Conservation (phyloP, 2,113 vertebrate species). For the Tursiops truncatus region DNA sequence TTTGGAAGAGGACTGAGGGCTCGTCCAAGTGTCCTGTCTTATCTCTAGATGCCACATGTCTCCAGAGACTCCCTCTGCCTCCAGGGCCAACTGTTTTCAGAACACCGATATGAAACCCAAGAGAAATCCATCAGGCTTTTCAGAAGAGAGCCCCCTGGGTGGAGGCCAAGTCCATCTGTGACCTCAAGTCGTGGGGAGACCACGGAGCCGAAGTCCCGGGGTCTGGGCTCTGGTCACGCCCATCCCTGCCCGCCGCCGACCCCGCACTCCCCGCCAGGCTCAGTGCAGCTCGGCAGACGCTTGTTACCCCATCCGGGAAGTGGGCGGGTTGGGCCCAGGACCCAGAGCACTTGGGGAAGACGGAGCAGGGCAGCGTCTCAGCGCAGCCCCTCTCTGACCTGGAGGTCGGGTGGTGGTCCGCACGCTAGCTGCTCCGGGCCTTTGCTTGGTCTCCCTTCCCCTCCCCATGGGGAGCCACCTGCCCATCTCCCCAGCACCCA, state of each 20-base stretch:
- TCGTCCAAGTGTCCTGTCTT: accelerated
- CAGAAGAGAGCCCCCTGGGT: accelerated
- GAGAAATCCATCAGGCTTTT: neutral
- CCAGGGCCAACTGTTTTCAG: accelerated
- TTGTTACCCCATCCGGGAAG: neutral
- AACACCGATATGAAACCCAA: neutral
- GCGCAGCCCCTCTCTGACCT: neutral
- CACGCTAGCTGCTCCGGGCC: neutral
- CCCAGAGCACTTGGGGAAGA: neutral
- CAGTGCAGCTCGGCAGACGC: accelerated
- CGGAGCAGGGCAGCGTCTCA: accelerated
- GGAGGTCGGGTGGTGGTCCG: neutral
- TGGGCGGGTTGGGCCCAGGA: neutral
- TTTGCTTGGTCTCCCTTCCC: neutral
- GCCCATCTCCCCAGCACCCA: neutral
- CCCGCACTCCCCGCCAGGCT: neutral
- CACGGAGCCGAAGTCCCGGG: accelerated
- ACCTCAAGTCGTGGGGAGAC: neutral
- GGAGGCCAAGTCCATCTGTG: accelerated
- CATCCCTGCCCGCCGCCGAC: accelerated
- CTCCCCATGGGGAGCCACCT: accelerated
- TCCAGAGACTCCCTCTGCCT: accelerated
- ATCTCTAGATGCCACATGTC: neutral
- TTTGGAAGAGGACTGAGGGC: accelerated
- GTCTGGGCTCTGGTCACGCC: accelerated